Percentiles rank a stretch among this genome's conserved stretches.
phyloP scores from a whole-genome alignment of 2,113 vertebrate genomes.

The Clarias macrocephalus region DNA sequence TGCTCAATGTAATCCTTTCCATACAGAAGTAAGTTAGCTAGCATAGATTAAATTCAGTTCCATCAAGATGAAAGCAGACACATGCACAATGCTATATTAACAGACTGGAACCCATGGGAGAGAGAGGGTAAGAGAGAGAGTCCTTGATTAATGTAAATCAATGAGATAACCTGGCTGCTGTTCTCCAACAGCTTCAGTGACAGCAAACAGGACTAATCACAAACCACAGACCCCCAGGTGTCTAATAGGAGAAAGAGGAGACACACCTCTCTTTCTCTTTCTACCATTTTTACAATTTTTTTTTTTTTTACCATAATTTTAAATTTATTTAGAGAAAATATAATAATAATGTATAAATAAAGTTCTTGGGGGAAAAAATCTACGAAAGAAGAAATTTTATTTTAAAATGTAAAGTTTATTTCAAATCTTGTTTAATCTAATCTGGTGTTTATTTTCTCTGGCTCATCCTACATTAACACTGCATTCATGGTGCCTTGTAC shows the following conservation, averaged over 20 bases:
- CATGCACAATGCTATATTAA: slow-evolving; percentile 51
- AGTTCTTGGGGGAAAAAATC: background rate
- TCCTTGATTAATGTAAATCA: slow-evolving; percentile 48
- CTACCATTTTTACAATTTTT: background rate
- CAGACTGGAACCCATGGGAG: slow-evolving; percentile 36
- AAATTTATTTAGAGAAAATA: background rate
- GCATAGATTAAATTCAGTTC: slow-evolving; percentile 50
- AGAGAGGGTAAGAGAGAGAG: background rate
- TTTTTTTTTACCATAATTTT: no score
- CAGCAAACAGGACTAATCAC: slow-evolving; percentile 46
- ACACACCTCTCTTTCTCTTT: background rate
- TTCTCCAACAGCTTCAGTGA: slow-evolving; percentile 40
- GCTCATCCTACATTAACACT: background rate
- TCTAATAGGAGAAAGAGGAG: background rate
- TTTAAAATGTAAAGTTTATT: no score
- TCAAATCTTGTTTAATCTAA: no score
- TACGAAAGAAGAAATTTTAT: background rate
- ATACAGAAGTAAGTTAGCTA: slow-evolving; percentile 37
- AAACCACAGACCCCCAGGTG: background rate
- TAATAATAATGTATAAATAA: background rate
- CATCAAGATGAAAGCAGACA: slow-evolving; percentile 50
- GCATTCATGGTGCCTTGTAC: background rate
- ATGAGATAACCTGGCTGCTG: slow-evolving; percentile 36
- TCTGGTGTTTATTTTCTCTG: background rate
- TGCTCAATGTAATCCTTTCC: slow-evolving; percentile 28